These are phyloP conservation scores for Antechinus flavipes DNA, from an alignment of 2,113 vertebrate species.

Conservation along the genomic window DNA sequence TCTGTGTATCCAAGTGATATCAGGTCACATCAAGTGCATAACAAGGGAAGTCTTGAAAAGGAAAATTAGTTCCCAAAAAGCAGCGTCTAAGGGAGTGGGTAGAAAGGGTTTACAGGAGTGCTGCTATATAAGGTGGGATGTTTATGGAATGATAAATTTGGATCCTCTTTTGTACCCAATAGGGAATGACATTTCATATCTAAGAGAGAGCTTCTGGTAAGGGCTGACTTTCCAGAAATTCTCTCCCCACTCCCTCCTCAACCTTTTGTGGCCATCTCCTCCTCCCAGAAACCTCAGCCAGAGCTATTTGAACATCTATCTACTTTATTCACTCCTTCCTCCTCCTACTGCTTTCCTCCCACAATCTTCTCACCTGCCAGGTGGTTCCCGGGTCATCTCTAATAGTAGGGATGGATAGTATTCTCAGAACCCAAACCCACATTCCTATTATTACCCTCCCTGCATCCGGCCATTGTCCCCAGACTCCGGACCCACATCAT, in stretches of 20 bases:
- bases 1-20: not conserved
- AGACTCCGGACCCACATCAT: not conserved
- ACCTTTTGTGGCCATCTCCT: not conserved
- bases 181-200: not conserved
- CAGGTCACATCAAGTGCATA: not conserved
- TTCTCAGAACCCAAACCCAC: conserved; percentile 33
- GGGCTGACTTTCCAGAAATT: not conserved
- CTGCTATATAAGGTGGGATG: not conserved
- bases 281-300: not conserved
- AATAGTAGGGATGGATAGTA: not conserved
- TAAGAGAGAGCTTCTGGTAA: not conserved
- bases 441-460: conserved; percentile 1
- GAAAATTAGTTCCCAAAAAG: not conserved
- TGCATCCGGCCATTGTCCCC: not conserved
- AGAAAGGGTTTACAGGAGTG: not conserved
- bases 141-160: not conserved
- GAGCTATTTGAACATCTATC: not conserved
- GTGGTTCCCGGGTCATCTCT: conserved; percentile 8
- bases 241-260: not conserved
- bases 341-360: not conserved
- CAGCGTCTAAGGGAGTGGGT: not conserved
- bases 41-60: not conserved
- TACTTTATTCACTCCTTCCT: not conserved
- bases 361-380: not conserved
- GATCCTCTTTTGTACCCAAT: not conserved